Conservation (phyloP, 2,797 vertebrate species). For the Falco concolor region DNA sequence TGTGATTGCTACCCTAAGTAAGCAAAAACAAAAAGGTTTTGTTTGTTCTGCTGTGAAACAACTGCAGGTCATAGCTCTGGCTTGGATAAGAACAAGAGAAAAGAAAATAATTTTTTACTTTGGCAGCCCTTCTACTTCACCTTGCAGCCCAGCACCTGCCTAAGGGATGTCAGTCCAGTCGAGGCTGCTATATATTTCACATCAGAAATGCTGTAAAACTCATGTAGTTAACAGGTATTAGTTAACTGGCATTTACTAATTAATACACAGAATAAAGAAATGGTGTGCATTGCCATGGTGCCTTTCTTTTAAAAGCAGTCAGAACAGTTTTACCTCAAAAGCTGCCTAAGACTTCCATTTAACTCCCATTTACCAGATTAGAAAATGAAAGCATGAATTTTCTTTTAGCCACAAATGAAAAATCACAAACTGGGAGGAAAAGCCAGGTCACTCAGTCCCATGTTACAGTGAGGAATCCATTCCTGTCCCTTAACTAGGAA, state of each 20-base stretch:
- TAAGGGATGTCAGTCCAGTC: background rate
- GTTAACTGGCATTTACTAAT: background rate
- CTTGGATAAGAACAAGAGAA: background rate
- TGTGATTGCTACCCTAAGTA: constrained; percentile 11
- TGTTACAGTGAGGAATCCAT: background rate
- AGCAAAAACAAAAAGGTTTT: constrained; percentile 32
- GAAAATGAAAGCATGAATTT: background rate
- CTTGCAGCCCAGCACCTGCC: background rate
- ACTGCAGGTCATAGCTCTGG: constrained; percentile 6
- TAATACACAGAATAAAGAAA: background rate
- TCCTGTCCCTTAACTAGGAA: background rate
- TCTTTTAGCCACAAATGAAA: background rate
- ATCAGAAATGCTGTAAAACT: background rate
- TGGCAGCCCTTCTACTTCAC: background rate
- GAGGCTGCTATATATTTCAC: background rate
- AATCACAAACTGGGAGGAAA: background rate
- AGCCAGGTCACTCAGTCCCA: background rate
- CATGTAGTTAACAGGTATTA: background rate
- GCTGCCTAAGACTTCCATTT: background rate
- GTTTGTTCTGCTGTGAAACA: constrained; percentile 41
- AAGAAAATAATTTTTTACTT: background rate
- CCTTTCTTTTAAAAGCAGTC: background rate
- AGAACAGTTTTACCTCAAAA: background rate
- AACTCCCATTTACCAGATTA: background rate
- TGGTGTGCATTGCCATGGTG: background rate